Evolutionary conservation across 1,140 invertebrate genomes (phyloP), one percentile per base, ranked within the genome.

Genomic region (Drosophila pallidifrons): DNA sequence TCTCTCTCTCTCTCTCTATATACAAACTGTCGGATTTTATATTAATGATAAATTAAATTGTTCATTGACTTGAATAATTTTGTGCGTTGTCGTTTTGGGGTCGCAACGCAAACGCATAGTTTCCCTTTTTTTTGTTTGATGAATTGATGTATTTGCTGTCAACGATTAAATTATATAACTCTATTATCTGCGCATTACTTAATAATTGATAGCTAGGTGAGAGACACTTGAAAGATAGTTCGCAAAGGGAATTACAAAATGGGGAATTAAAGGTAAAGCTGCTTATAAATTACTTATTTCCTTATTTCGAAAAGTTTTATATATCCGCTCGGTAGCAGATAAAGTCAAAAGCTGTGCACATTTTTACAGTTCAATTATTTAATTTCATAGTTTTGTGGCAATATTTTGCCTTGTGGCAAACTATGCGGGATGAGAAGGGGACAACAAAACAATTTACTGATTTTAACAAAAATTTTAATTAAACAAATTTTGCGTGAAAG

Each of bases 31-130:
- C 85, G 75, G 85, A 83, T 89, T 89, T 89, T 89, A 89, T 89
- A 89, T 89, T 89, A 89, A 89, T 89, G 85, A 89, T 89, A 89
- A 89, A 89, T 89, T 89, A 89, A 89, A 89, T 89, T 89, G 85
- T 89, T 89, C 85, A 89, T 89, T 89, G 85, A 89, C 85, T 89
- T 89, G 85, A 89, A 89, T 89, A 89, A 89, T 89, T 89, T 81
- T 89, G 78, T 89, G 85, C 77, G 79, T 82, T 77, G 82, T 82
- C 83, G 79, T 79, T 61, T 65, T 52, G 78, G 76, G 79, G 65
- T 72, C 61, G 58, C 55, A 63, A 10, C 61, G 58, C 55, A 63
- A 25, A 45, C 46, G 75, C 65, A 87, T 79, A 87, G 79, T 85
- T 86, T 81, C 28, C 41, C 51, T 57, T 10, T 38, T 11, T 38